A percentile compares a stretch with the other conserved stretches of the same genome.
Conservation (phyloP, 2,797 vertebrate species). For the Zonotrichia albicollis region DNA sequence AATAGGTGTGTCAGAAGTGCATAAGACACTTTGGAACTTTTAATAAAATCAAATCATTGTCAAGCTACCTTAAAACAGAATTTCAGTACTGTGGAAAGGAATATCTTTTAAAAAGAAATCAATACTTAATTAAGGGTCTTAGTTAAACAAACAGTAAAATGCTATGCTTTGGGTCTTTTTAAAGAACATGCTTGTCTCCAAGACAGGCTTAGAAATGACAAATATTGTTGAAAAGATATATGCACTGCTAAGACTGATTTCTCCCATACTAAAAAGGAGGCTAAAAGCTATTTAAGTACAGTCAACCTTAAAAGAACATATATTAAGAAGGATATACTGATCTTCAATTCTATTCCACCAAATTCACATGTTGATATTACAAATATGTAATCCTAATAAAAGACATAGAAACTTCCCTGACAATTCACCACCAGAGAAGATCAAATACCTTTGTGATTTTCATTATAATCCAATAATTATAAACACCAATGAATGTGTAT, state of each 20-base stretch:
- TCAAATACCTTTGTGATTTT: not conserved
- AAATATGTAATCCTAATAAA: not conserved
- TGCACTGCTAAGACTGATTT: not conserved
- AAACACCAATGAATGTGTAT: not conserved
- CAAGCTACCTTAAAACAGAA: not conserved
- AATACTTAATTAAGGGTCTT: not conserved
- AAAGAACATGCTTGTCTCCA: not conserved
- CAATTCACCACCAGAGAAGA: not conserved
- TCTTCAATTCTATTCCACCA: not conserved
- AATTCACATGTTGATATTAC: not conserved
- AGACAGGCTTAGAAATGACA: not conserved
- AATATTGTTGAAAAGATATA: not conserved
- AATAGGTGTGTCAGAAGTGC: not conserved
- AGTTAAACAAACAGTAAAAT: not conserved
- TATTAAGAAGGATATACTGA: not conserved
- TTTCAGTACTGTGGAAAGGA: not conserved
- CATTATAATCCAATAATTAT: not conserved
- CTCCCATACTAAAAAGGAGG: not conserved
- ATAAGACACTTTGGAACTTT: not conserved
- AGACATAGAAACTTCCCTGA: not conserved
- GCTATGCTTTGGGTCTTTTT: not conserved
- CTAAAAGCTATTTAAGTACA: not conserved
- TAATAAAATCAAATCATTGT: not conserved
- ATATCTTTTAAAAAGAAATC: not conserved
- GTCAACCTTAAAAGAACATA: not conserved